phyloP scores from a whole-genome alignment of 2,113 vertebrate genomes.

The Plecturocebus donacophilus region DNA sequence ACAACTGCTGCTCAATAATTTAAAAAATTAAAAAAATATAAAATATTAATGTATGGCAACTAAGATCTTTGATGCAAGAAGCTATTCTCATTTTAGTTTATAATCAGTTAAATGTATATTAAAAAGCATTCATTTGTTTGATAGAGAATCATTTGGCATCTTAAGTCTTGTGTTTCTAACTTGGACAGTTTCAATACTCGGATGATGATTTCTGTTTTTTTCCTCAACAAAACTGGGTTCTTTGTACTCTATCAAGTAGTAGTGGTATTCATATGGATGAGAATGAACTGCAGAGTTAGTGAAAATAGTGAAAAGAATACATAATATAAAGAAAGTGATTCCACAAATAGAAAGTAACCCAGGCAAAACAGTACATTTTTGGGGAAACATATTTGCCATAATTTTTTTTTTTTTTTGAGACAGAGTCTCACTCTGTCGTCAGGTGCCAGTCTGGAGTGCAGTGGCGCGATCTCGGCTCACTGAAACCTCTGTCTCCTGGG shows the following conservation, averaged over 20 bases:
- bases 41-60: neutral
- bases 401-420: neutral
- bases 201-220: neutral
- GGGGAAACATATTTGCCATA: constrained; percentile 10
- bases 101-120: neutral
- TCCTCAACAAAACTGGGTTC: neutral
- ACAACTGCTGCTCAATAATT: neutral
- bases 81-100: neutral
- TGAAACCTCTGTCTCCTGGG: too few species aligned
- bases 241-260: neutral
- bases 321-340: neutral
- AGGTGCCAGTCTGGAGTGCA: too few species aligned
- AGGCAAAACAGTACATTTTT: neutral
- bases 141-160: constrained; percentile 9
- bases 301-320: neutral
- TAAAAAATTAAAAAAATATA: neutral
- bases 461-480: too few species aligned
- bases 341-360: neutral
- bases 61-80: neutral
- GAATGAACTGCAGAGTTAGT: constrained; percentile 17
- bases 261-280: neutral
- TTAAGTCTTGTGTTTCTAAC: neutral
- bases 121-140: neutral
- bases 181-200: neutral
- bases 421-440: too few species aligned